These are phyloP conservation scores for Hydropsyche betteni DNA, from an alignment of 2,888 invertebrate species.

Conservation along the genomic window DNA sequence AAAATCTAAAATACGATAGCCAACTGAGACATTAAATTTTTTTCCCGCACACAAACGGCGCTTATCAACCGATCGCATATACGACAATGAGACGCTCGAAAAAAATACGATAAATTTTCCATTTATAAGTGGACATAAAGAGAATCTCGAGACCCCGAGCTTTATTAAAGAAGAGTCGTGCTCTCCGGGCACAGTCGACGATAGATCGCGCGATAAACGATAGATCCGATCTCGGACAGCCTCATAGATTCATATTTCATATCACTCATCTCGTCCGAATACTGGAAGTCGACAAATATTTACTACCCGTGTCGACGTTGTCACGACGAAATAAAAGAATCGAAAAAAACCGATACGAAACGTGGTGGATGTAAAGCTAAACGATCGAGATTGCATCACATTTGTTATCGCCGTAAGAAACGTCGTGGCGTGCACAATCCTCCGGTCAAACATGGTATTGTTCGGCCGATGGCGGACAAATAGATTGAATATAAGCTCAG, in stretches of 20 bases:
- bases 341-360: conserved; percentile 27
- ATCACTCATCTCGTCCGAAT: conserved; percentile 21
- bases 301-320: conserved; percentile 15
- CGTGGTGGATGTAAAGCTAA: conserved; percentile 31
- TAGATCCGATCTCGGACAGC: conserved; percentile 13
- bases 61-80: too few relatives aligned
- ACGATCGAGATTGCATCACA: conserved; percentile 46
- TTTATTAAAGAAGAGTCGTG: neutral
- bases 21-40: too few relatives aligned
- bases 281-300: conserved; percentile 23
- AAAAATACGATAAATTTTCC: too few relatives aligned
- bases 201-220: conserved; percentile 11
- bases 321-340: conserved; percentile 2
- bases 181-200: neutral
- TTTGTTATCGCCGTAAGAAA: conserved; percentile 32
- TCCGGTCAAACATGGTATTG: conserved; percentile 44
- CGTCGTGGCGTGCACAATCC: conserved; percentile 34
- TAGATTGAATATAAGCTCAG: conserved; percentile 43
- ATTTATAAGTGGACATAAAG: conserved; percentile 6
- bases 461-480: conserved; percentile 42
- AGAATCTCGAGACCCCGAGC: neutral
- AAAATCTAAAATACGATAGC: too few relatives aligned
- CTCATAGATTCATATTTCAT: conserved; percentile 14
- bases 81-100: too few relatives aligned
- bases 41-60: too few relatives aligned